Conservation (phyloP, 2,888 invertebrate genomes). For the Brachylomia viminalis region DNA sequence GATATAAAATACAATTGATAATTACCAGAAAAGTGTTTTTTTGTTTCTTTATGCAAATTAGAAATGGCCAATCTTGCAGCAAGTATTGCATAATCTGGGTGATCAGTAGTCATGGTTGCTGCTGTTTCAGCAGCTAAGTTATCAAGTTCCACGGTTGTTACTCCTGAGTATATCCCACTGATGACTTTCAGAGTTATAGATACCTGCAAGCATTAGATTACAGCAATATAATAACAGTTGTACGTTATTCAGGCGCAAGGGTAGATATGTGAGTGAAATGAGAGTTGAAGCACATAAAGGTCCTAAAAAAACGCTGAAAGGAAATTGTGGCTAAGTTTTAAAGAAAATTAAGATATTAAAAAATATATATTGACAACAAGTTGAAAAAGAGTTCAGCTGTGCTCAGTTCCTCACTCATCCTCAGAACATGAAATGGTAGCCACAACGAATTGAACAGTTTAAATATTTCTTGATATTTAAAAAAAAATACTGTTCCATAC, state of each 20-base stretch:
- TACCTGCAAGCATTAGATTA: slow-evolving; percentile 86
- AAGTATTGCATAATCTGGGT: slow-evolving; percentile 98
- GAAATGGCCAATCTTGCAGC: slow-evolving; percentile 98
- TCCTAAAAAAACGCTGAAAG: neutral
- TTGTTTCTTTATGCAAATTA: slow-evolving; percentile 99
- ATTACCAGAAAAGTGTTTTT: slow-evolving; percentile 96
- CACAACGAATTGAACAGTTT: neutral
- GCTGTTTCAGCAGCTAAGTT: slow-evolving; percentile 99
- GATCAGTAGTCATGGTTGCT: slow-evolving; percentile 99
- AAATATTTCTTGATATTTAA: no score
- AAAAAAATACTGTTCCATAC: no score
- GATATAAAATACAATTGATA: neutral
- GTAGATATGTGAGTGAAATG: neutral
- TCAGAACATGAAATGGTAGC: no score
- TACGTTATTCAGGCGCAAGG: neutral
- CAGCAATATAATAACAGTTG: neutral
- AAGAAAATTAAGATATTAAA: neutral
- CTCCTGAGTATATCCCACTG: slow-evolving; percentile 98
- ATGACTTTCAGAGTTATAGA: slow-evolving; percentile 97
- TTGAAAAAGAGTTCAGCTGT: neutral
- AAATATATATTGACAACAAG: neutral
- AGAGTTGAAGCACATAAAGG: neutral
- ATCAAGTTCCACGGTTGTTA: slow-evolving; percentile 99
- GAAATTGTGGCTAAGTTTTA: neutral
- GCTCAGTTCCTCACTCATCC: no score